Percentiles rank a stretch among this genome's conserved stretches.
Conservation (phyloP, 2,797 vertebrate species). For the Parambassis ranga region DNA sequence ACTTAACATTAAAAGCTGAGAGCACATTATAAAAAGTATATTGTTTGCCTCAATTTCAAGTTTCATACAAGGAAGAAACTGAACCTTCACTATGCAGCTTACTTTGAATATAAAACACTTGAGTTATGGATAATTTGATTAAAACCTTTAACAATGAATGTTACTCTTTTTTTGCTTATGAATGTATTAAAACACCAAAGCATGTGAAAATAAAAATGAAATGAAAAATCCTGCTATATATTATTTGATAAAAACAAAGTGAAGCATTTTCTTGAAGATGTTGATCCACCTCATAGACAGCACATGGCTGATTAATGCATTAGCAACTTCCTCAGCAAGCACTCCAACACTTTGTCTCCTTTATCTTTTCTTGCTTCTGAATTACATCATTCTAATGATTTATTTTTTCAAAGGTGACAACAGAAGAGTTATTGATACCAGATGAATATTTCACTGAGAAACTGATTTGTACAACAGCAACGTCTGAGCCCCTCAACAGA, state of each 20-base stretch:
- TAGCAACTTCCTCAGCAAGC: too few relatives aligned
- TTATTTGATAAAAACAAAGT: too few relatives aligned
- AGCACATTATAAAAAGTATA: neutral
- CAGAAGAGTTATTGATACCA: constrained; percentile 2
- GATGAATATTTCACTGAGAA: neutral
- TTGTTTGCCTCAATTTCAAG: neutral
- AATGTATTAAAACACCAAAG: too few relatives aligned
- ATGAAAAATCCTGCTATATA: too few relatives aligned
- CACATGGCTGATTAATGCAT: neutral
- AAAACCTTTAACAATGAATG: too few relatives aligned
- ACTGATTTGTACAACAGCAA: neutral
- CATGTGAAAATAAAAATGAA: too few relatives aligned
- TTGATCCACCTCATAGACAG: too few relatives aligned
- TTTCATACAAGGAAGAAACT: neutral
- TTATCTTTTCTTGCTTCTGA: neutral
- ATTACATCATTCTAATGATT: constrained; percentile 2
- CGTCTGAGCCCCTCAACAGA: neutral
- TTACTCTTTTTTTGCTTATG: too few relatives aligned
- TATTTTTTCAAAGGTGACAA: constrained; percentile 7
- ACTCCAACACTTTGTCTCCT: neutral
- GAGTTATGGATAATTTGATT: too few relatives aligned
- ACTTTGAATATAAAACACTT: neutral
- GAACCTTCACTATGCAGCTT: neutral
- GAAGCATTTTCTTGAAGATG: too few relatives aligned
- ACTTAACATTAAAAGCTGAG: neutral